Conservation (phyloP, 2,888 invertebrate species). For the Empis livida region DNA sequence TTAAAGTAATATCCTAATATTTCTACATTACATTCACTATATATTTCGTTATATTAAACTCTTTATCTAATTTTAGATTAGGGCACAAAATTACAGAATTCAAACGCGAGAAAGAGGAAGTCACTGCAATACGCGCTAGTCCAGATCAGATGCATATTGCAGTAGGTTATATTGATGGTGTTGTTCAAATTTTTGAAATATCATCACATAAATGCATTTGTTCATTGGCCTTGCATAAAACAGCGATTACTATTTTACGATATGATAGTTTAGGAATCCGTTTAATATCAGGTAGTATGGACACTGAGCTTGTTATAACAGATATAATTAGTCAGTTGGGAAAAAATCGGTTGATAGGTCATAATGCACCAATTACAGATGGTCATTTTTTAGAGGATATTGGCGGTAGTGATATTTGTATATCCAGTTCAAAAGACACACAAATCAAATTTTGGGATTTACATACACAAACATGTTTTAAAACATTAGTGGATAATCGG, state of each 20-base stretch:
- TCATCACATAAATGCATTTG: slow-evolving; percentile 49
- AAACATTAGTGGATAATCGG: slow-evolving; percentile 79
- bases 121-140: slow-evolving; percentile 61
- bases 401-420: slow-evolving; percentile 39
- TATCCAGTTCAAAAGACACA: slow-evolving; percentile 84
- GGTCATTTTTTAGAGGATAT: slow-evolving; percentile 56
- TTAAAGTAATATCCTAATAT: slow-evolving; percentile 51
- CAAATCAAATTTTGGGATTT: slow-evolving; percentile 97
- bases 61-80: slow-evolving; percentile 19
- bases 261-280: slow-evolving; percentile 76
- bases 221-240: slow-evolving; percentile 66
- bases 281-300: slow-evolving; percentile 76
- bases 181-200: slow-evolving; percentile 70
- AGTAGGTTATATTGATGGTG: slow-evolving; percentile 85
- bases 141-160: slow-evolving; percentile 70
- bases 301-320: slow-evolving; percentile 89
- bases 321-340: slow-evolving; percentile 89
- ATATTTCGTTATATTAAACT: neutral
- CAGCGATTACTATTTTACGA: slow-evolving; percentile 65
- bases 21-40: too few relatives aligned
- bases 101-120: slow-evolving; percentile 67
- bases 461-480: slow-evolving; percentile 88
- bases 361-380: slow-evolving; percentile 82
- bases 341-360: slow-evolving; percentile 76
- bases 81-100: slow-evolving; percentile 57